phyloP scores from a whole-genome alignment of 2,797 vertebrate species.

The Chaetophractus vellerosus region DNA sequence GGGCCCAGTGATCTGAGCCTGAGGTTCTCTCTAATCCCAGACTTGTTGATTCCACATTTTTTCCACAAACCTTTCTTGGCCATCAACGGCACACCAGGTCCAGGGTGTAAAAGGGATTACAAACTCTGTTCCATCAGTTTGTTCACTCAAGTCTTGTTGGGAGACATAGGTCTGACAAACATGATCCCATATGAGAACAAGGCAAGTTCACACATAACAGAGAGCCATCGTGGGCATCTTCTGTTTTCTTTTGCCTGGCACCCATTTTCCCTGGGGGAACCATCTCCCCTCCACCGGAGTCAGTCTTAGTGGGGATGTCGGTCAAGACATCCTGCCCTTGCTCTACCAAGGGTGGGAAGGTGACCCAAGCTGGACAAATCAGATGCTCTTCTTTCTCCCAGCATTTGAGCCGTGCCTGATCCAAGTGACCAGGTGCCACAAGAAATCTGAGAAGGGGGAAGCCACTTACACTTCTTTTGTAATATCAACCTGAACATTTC shows the following conservation, averaged over 20 bases:
- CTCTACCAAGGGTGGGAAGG: not conserved
- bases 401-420: not conserved
- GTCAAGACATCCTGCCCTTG: not conserved
- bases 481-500: not conserved
- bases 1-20: no score
- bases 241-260: not conserved
- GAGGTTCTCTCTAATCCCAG: not conserved
- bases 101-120: not conserved
- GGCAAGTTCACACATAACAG: not conserved
- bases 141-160: not conserved
- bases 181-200: not conserved
- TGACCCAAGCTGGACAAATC: not conserved
- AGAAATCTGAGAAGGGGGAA: not conserved
- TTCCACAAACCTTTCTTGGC: not conserved
- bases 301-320: not conserved
- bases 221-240: not conserved
- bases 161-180: not conserved
- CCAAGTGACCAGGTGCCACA: not conserved
- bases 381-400: not conserved
- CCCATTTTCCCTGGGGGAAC: not conserved
- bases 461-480: not conserved
- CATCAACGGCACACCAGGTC: not conserved
- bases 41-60: not conserved
- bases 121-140: not conserved
- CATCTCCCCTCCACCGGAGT: not conserved